Conservation (phyloP, 2,888 invertebrate genomes). For the Steromphala cineraria region DNA sequence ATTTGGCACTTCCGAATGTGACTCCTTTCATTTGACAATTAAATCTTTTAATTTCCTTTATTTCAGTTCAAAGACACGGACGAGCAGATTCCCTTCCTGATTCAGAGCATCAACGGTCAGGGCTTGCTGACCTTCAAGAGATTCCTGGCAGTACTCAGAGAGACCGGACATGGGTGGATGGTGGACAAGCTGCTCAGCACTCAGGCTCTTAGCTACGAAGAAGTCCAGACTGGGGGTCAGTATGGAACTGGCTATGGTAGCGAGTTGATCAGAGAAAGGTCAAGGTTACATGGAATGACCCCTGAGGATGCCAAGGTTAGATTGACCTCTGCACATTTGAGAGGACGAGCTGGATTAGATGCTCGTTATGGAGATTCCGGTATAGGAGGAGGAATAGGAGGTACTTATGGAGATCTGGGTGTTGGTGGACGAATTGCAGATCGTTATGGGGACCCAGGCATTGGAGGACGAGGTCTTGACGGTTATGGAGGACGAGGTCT, state of each 20-base stretch:
- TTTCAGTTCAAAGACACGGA: constrained; percentile 18
- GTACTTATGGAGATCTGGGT: constrained; percentile 22
- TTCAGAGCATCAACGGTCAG: constrained; percentile 30
- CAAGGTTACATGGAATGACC: constrained; percentile 4
- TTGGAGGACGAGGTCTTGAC: background rate
- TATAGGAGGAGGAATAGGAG: background rate
- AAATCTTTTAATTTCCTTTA: background rate
- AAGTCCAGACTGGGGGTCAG: background rate
- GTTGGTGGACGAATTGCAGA: background rate
- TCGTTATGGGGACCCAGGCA: background rate
- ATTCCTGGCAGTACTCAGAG: constrained; percentile 38
- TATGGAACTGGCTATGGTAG: background rate
- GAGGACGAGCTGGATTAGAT: background rate
- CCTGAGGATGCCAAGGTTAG: background rate
- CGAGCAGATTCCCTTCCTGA: constrained; percentile 33
- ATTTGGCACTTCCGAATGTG: too few species aligned
- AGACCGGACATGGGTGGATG: constrained; percentile 42
- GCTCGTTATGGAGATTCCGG: constrained; percentile 26
- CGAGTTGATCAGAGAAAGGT: background rate
- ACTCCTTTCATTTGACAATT: too few species aligned
- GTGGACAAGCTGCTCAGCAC: constrained; percentile 40
- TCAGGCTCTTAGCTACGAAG: constrained; percentile 31
- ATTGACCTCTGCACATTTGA: background rate
- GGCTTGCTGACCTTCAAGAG: constrained; percentile 36
- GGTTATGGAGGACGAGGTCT: background rate